A percentile compares a stretch with the other conserved stretches of the same genome.
phyloP scores from a whole-genome alignment of 1,140 invertebrate genomes.

The Saxidomus purpurata region DNA sequence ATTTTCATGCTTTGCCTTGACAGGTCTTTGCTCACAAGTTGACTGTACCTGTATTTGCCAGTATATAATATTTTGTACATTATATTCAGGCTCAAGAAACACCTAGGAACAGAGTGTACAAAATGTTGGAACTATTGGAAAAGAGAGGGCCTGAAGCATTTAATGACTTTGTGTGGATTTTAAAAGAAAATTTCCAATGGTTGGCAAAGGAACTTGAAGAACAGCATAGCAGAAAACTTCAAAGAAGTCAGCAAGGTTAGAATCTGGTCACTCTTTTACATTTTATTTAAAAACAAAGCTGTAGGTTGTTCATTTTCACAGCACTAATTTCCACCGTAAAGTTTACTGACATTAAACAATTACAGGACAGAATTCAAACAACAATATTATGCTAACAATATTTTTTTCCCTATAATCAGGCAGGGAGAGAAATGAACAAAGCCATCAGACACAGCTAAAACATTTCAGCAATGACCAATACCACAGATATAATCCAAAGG shows the following conservation, averaged over 20 bases:
- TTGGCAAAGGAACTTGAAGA: slow-evolving; percentile 46
- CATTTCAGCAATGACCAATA: not conserved
- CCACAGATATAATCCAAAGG: not conserved
- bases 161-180: slow-evolving; percentile 46
- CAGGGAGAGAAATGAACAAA: not conserved
- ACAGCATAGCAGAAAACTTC: slow-evolving; percentile 19
- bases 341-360: too few species aligned
- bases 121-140: slow-evolving; percentile 59
- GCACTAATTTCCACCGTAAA: too few species aligned
- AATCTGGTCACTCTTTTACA: not conserved
- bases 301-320: not conserved
- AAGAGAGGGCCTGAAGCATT: slow-evolving; percentile 63
- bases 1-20: too few species aligned
- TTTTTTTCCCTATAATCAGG: too few species aligned
- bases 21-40: too few species aligned
- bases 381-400: too few species aligned
- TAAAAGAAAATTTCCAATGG: slow-evolving; percentile 61
- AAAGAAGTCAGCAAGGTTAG: not conserved
- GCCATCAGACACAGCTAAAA: not conserved
- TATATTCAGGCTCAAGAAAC: slow-evolving; percentile 28
- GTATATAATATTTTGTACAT: too few species aligned
- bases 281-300: not conserved
- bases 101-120: slow-evolving; percentile 54
- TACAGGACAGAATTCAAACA: too few species aligned
- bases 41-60: too few species aligned